Evolutionary conservation across 1,140 invertebrate genomes (phyloP).

Genomic region (Drosophila pachea): DNA sequence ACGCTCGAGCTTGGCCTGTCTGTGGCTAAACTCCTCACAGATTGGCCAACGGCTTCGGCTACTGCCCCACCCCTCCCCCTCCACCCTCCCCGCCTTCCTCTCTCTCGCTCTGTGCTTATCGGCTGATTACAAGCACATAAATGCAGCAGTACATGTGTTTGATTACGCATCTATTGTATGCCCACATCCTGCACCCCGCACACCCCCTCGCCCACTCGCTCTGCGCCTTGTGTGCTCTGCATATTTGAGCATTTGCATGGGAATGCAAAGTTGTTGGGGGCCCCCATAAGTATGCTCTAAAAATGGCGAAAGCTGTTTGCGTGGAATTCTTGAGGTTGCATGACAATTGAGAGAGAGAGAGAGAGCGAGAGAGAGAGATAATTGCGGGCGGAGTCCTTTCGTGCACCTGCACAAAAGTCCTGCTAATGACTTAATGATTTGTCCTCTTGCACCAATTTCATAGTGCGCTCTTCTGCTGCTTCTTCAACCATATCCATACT

Average conservation of each 20-base stretch:
- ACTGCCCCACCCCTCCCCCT: neutral
- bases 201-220: neutral
- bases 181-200: neutral
- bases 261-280: neutral
- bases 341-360: too few species aligned
- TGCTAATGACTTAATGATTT: too few species aligned
- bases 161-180: neutral
- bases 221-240: neutral
- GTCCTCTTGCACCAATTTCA: too few species aligned
- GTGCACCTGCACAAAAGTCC: too few species aligned
- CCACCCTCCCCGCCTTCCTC: neutral
- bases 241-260: too few species aligned
- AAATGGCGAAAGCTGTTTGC: neutral
- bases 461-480: too few species aligned
- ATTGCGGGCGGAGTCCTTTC: too few species aligned
- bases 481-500: too few species aligned
- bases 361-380: too few species aligned
- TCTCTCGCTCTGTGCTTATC: neutral
- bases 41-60: too few species aligned
- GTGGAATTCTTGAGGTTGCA: neutral
- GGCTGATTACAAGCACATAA: conserved; percentile 12
- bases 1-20: neutral
- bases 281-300: neutral
- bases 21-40: too few species aligned
- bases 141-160: conserved; percentile 4